Base-by-base conservation (phyloP, 2,113 vertebrate genomes). In the Myocastor coypus region DNA sequence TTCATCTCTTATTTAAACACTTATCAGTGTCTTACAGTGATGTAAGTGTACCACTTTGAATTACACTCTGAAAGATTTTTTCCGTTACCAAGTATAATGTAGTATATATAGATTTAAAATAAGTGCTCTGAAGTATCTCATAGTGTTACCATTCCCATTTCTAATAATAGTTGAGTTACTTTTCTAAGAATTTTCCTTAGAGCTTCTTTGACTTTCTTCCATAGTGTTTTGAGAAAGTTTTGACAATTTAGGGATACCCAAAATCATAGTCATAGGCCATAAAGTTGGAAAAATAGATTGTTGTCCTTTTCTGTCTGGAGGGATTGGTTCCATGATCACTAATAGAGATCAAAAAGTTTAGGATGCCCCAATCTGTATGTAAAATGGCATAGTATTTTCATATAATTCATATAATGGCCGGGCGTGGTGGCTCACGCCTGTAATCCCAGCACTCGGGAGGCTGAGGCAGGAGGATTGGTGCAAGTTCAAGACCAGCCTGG, bases 81-180 rank as follows among this genome's bases (percentile, higher is more conserved):
- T 83, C 14, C 28, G n/a, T 63, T 93, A 69, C 42, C n/a, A 91
- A 85, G 81, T 20, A 28, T 4, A 86, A 4, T 50, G 93, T 59
- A 93, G 69, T 69, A 66, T 87, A 78, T 64, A 85, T 59, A 87
- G n/a, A n/a, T n/a, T 26, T 89, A 10, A 86, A 50, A 42, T 92
- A 87, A 87, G 9, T 66, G 22, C 42, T 78, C 61, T 26, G 83
- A 93, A 89, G 34, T 57, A 77, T 50, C n/a, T n/a, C 52, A 19
- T 61, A 19, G 30, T 26, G 46, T 68, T 77, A 52, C 1, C 40
- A 37, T 28, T 82, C 16, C 7, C 88, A 4, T 82, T 63, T n/a
- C 16, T 63, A 81, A 30, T 26, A 63, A 50, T 20, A 87, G 9
- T n/a, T 46, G 46, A 93, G 22, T 81, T 89, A 26, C 9, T 81